Percentiles rank a stretch among this genome's conserved stretches.
phyloP scores from a whole-genome alignment of 2,113 vertebrate species.

The Heptranchias perlo region DNA sequence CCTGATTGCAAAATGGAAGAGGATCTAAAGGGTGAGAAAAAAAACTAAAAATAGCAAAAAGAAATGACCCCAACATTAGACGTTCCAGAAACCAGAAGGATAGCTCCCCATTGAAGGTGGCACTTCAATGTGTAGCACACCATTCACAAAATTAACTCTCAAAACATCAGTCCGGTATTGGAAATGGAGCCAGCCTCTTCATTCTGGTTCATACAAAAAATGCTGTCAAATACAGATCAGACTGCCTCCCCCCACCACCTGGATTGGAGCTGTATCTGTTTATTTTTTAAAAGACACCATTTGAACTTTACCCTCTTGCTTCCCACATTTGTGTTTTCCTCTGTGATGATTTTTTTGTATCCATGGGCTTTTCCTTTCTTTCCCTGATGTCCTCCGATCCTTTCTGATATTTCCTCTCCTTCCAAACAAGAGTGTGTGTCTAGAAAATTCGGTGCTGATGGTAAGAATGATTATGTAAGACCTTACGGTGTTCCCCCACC shows the following conservation, averaged over 20 bases:
- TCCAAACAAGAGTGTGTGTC: neutral
- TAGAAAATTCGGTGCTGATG: neutral
- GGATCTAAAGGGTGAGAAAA: neutral
- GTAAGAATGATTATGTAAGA: neutral
- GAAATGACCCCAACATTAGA: neutral
- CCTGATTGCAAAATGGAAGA: neutral
- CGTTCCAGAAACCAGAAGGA: neutral
- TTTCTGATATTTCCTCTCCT: slow-evolving; percentile 23
- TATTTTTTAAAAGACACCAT: neutral
- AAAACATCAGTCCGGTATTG: neutral
- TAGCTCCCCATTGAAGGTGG: neutral
- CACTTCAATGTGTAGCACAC: neutral
- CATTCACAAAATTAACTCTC: neutral
- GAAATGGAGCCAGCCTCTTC: neutral
- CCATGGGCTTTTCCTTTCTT: neutral
- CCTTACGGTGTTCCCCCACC: neutral
- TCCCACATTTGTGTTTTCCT: neutral
- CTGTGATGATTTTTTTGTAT: neutral
- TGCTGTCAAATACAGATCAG: neutral
- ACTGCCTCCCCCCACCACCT: neutral
- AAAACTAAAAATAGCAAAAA: neutral
- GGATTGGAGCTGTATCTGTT: neutral
- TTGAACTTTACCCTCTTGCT: neutral
- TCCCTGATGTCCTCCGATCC: neutral
- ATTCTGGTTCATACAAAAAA: neutral